Base-by-base conservation (phyloP, 2,888 invertebrate species). In the Xanthia togata region DNA sequence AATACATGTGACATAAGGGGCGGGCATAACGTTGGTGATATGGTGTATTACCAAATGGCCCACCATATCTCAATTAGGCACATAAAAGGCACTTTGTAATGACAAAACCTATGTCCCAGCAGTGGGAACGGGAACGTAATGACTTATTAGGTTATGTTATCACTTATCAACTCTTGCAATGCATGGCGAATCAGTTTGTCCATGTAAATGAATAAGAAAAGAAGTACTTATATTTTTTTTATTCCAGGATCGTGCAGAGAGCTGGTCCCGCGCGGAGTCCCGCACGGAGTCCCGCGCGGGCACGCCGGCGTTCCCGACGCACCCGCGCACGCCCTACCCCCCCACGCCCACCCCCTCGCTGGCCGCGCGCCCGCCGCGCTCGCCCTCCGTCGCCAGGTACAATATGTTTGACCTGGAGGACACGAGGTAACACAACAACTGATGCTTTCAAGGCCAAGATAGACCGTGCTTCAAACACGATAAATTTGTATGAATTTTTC, bases 271-370 rank as follows among this genome's bases (percentile, higher is more conserved):
- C 63, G 73, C 79, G 4, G 95, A 97, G 76, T 92, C 92, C 81
- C 97, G 97, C 79, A 97, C 97, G 75, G 96, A 97, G 90, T 97
- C 97, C 65, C 97, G 98, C 79, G 98, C 99, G 44, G 98, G 98
- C 93, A 99, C 99, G 38, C 99, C 99, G 63, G 98, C 98, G 74
- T 99, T 99, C 97, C 99, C 99, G 79, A 98, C 99, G 74, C 98
- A 98, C 90, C 98, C 99, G 77, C 97, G 98, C 89, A 99, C 99
- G 12, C 99, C 99, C 23, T 98, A 98, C 96, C 98, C 97, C 87
- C 98, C 98, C 91, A 98, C 98, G 91, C 97, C 97, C 65, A 97
- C 98, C 76, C 97, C 97, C 77, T 97, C 98, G 74, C 97, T 97
- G 87, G 95, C 96, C 91, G 97, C 97, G 89, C 97, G 98, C 93